Conservation (phyloP, 2,113 vertebrate genomes). For the Callipepla californica region DNA sequence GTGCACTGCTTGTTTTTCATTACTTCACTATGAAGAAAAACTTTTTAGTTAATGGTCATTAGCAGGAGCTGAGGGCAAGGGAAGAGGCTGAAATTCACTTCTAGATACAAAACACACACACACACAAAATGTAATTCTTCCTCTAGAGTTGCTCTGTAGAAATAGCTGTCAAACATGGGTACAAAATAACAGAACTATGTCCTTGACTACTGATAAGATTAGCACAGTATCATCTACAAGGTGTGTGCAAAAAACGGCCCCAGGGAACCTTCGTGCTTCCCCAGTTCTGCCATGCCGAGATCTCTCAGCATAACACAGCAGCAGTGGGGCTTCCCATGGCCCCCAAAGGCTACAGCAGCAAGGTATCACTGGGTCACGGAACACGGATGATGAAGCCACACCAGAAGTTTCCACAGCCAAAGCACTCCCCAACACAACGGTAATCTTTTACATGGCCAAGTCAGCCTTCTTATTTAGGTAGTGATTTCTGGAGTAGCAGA, state of each 20-base stretch:
- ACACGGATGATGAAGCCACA: slow-evolving; percentile 29
- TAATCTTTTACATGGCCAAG: neutral
- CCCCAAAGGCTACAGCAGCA: slow-evolving; percentile 55
- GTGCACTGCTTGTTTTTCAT: neutral
- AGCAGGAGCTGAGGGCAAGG: neutral
- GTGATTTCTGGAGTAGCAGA: slow-evolving; percentile 43
- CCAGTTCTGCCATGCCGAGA: neutral
- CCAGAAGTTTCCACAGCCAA: slow-evolving; percentile 36
- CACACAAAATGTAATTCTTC: no score
- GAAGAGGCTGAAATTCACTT: slow-evolving; percentile 8
- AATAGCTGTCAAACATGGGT: slow-evolving; percentile 13
- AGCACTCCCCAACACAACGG: neutral
- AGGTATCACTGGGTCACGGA: neutral
- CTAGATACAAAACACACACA: neutral
- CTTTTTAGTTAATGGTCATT: neutral
- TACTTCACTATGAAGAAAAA: neutral
- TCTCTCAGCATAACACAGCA: slow-evolving; percentile 59
- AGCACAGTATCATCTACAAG: slow-evolving; percentile 25
- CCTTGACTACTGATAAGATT: neutral
- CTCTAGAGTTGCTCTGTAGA: neutral
- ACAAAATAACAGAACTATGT: slow-evolving; percentile 28
- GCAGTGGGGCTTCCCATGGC: slow-evolving; percentile 36
- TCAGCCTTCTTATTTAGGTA: slow-evolving; percentile 34
- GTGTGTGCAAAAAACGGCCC: slow-evolving; percentile 29
- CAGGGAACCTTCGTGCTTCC: slow-evolving; percentile 1